These are phyloP conservation scores for Brienomyrus brachyistius DNA, from an alignment of 2,113 vertebrate genomes.

Conservation along the genomic window DNA sequence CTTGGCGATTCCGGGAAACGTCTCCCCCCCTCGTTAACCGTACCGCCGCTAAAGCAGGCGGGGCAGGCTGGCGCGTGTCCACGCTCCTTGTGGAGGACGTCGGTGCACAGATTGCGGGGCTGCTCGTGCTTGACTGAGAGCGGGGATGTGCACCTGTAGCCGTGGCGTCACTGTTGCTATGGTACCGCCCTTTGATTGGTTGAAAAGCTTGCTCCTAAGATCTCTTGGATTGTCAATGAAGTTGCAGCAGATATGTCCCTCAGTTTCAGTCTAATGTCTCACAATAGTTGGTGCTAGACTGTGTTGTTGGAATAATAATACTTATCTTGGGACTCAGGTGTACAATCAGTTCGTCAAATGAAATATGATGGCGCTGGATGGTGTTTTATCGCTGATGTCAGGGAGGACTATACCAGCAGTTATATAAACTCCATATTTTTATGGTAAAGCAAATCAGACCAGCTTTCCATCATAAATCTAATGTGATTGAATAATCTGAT, in stretches of 20 bases:
- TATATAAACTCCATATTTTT: background rate
- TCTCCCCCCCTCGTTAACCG: background rate
- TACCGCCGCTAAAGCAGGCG: background rate
- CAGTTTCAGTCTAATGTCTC: background rate
- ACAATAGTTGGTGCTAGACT: background rate
- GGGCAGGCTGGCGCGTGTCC: background rate
- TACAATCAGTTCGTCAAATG: background rate
- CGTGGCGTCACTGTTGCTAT: background rate
- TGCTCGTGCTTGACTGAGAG: background rate
- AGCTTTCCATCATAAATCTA: background rate
- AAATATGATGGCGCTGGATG: background rate
- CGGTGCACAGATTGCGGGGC: background rate
- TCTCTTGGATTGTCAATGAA: background rate
- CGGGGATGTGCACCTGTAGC: background rate
- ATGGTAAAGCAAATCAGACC: background rate
- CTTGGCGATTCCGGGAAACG: constrained; percentile 10
- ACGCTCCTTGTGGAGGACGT: background rate
- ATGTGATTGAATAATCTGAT: background rate
- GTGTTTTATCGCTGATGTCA: background rate
- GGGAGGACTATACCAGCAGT: background rate
- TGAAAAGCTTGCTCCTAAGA: background rate
- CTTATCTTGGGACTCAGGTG: background rate
- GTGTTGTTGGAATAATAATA: background rate
- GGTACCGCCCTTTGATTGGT: background rate
- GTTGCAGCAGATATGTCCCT: background rate